Base-by-base conservation (phyloP, 2,797 vertebrate genomes). In the Hippocampus kuda region DNA sequence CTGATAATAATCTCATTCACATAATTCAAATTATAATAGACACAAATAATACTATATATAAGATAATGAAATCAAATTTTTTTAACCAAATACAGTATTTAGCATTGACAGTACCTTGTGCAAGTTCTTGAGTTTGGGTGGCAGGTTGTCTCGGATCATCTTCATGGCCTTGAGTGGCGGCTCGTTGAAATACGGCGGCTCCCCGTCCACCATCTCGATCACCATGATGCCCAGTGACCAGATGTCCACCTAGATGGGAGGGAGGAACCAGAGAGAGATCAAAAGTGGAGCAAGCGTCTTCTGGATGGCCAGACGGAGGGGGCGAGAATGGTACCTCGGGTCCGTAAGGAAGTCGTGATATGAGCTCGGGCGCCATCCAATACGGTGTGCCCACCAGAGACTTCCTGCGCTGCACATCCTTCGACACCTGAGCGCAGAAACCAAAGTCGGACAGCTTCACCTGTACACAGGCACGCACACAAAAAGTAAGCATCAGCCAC, bases 171-270 rank as follows among this genome's bases (percentile, higher is more conserved):
- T 97, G 18, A 98, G 90, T 0, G 96, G 96, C 0, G 96, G 95
- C 82, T 98, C 96, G 0, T 98, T 98, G 78, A 98, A 98, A 72
- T 98, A 97, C 0, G 96, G 96, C 0, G 96, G 96, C 26, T 99
- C 96, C 51, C 96, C 96, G 0, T 98, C 96, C 18, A 98, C 96
- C 96, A 98, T 99, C 88, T 98, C 96, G 0, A 98, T 98, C 34
- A 98, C 96, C 96, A 98, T 98, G 73, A 98, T 93, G 0, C 96
- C 96, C 77, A 98, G 88, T 0, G 96, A 98, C 96, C 96, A 98
- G 85, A 98, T 95, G 66, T 98, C 96, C 77, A 98, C 96, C 96
- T 98, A 82, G 13, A 30, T 5, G 13, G 22, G 15, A 18, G 13
- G 5, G 20, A 10, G 24, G 18, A 13, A 22, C 38, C 30, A 41